Conservation (phyloP, 2,888 invertebrate genomes). For the Diploptera punctata region DNA sequence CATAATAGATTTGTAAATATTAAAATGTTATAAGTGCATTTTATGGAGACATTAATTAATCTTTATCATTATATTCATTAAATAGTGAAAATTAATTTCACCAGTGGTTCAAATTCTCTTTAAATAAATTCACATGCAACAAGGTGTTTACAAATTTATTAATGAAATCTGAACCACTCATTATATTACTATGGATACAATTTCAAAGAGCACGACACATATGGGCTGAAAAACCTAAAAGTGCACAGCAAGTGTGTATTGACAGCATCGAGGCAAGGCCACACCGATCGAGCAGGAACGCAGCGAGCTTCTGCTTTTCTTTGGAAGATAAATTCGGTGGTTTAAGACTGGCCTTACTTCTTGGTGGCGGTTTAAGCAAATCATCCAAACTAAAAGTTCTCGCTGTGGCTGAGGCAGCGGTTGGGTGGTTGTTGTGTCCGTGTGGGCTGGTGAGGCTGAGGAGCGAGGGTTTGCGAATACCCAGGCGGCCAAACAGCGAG, state of each 20-base stretch:
- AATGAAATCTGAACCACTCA: too few species aligned
- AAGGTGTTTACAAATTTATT: too few species aligned
- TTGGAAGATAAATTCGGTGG: conserved; percentile 8
- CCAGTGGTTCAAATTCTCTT: too few species aligned
- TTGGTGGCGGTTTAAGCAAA: conserved; percentile 82
- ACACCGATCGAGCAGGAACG: conserved; percentile 29
- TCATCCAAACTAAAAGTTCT: conserved; percentile 89
- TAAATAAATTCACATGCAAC: too few species aligned
- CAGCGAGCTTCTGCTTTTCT: conserved; percentile 12
- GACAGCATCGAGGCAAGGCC: conserved; percentile 12
- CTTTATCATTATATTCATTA: too few species aligned
- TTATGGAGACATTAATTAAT: too few species aligned
- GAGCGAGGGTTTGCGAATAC: conserved; percentile 88
- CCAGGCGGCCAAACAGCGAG: conserved; percentile 81
- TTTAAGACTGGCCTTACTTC: conserved; percentile 68
- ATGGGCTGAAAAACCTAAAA: conserved; percentile 12
- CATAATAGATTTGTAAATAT: too few species aligned
- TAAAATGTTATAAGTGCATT: too few species aligned
- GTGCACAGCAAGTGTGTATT: not conserved
- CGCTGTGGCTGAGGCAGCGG: conserved; percentile 66
- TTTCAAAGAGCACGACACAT: not conserved
- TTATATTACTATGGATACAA: too few species aligned
- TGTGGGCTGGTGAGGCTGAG: conserved; percentile 77
- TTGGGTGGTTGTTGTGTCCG: conserved; percentile 52
- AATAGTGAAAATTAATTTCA: too few species aligned